Base-by-base conservation (phyloP, 2,888 invertebrate genomes). In the Drosophila buzzatii region DNA sequence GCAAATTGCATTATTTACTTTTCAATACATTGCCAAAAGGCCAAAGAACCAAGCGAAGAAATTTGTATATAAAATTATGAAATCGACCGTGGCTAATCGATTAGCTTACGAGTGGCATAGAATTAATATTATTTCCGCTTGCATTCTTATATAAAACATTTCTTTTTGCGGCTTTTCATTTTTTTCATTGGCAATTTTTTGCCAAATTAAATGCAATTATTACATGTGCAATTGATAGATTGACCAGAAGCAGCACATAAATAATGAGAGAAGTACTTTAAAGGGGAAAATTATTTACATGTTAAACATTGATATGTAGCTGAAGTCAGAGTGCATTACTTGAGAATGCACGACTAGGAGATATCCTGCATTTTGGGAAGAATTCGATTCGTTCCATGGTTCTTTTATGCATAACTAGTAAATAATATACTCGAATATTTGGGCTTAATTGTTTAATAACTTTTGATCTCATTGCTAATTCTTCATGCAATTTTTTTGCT, bases 1-100 rank as follows among this genome's bases (percentile, higher is more conserved):
- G 69, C 85, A 76, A 83, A 83, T 83, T 87, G 87, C 85, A 85
- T 79, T 83, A 82, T 87, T 82, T 79, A 76, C 71, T 83, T 78
- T 83, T 86, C 73, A 76, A 79, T 79, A 87, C 71, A 65, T 72
- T 59, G 71, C 69, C 78, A 77, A 76, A 64, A 65, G 66, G 55
- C 60, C 62, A 39, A 12, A 37, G 37, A 69, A 65, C 55, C 35
- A 49, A 35, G 44, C 44, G 49, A 73, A 74, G 53, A 70, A 85
- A 84, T 87, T 85, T 82, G 73, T 69, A 84, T 84, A 73, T 73
- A 59, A 73, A 81, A 73, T 87, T 76, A 87, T 83, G 87, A 82
- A 87, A 82, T 85, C 83, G 85, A 85, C 74, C 73, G 76, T 68
- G 42, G 44, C 69, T 66, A 87, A 84, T 87, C 76, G 80, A 87